Evolutionary conservation across 2,113 vertebrate species (phyloP), one percentile per base, ranked within the genome.

Genomic region (Drymodes brunneopygia): DNA sequence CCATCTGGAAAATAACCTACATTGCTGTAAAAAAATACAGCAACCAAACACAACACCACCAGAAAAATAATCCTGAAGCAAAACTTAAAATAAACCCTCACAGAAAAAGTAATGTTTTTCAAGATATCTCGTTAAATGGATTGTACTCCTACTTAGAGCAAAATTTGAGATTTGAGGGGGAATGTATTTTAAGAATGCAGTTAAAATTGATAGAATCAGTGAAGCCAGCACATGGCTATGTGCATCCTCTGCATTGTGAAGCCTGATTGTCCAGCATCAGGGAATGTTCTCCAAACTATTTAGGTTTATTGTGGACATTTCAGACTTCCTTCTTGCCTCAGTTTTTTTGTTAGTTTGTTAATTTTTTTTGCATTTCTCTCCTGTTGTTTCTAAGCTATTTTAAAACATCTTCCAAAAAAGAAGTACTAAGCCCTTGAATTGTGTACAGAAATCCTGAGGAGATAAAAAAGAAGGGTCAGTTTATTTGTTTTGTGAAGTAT

Each of bases 181-280:
- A 87, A 29, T 2, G 8, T 44, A 4, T 60, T 60, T 74, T 38
- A 92, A 71, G 44, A 35, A 36, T 40, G 73, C 4, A 20, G 31
- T 83, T 40, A 44, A 83, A 96, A 54, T 42, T 53, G 29, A 20
- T 19, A 5, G 57, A 67, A 23, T 87, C 74, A 72, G 75, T 88
- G 92, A 92, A 92, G 67, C 77, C 91, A 42, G 92, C 14, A 16
- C 33, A 12, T 92, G 95, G 75, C 86, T 53, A 7, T 80, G 25
- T 62, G 20, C 28, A 64, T 74, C 81, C 85, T 90, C 94, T 93
- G 84, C 90, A 38, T 94, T 51, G 8, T 88, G 88, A 96, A 97
- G 33, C 80, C 53, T 71, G 15, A 56, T 93, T 71, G 79, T 71
- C 85, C 74, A 94, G 35, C 24, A 24, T 93, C 36, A 84, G 94